Percentiles rank a stretch among this genome's conserved stretches.
Evolutionary conservation across 1,140 invertebrate genomes (phyloP).

Genomic region (Metopolophium dirhodum): DNA sequence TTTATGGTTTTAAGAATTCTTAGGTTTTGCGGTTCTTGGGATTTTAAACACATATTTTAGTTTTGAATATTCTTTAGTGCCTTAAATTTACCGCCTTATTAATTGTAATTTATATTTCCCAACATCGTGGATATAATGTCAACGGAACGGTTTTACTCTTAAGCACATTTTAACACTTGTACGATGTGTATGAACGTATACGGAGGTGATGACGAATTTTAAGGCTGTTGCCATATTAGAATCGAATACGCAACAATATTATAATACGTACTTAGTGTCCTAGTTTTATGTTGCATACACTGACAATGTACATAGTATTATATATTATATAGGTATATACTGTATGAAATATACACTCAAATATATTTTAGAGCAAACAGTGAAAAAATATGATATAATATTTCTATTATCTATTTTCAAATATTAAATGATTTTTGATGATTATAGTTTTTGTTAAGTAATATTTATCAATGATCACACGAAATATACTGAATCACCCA

Average conservation of each 20-base stretch:
- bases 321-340: neutral
- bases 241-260: too few species aligned
- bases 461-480: too few species aligned
- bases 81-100: neutral
- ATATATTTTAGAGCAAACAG: too few species aligned
- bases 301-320: neutral
- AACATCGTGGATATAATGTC: neutral
- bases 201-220: neutral
- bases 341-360: too few species aligned
- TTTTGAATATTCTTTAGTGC: neutral
- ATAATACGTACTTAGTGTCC: neutral
- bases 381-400: neutral
- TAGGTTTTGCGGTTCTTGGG: neutral
- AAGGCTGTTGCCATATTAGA: neutral
- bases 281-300: neutral
- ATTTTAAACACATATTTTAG: too few species aligned
- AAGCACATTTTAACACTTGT: neutral
- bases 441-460: too few species aligned
- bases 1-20: neutral
- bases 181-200: neutral
- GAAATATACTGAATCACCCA: too few species aligned
- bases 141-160: neutral
- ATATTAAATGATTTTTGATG: too few species aligned
- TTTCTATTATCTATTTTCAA: too few species aligned
- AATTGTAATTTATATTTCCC: neutral